A percentile compares a stretch with the other conserved stretches of the same genome.
phyloP scores from a whole-genome alignment of 35 echinoderm and acorn worm species.

The Anneissia japonica region DNA sequence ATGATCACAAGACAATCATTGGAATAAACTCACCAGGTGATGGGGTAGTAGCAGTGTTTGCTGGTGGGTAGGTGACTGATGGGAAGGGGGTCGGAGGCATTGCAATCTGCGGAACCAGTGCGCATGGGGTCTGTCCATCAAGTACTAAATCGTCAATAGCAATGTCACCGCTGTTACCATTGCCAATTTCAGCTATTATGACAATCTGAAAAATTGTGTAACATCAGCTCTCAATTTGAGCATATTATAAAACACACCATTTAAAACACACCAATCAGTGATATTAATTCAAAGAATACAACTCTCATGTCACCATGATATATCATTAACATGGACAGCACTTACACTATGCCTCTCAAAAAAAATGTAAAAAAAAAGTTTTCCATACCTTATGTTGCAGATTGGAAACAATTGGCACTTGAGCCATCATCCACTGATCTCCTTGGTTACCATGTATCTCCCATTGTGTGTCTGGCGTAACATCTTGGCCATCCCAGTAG shows the following conservation, averaged over 20 bases:
- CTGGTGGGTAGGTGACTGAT: neutral
- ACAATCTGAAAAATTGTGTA: too few relatives aligned
- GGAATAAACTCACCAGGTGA: too few relatives aligned
- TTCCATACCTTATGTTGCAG: neutral
- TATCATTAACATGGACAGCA: too few relatives aligned
- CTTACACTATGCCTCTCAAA: too few relatives aligned
- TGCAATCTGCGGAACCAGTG: neutral
- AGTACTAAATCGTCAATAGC: neutral
- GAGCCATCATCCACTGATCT: conserved; percentile 47
- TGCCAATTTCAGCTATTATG: neutral
- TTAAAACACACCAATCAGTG: too few relatives aligned
- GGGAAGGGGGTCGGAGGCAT: neutral
- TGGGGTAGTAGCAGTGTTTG: too few relatives aligned
- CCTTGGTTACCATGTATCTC: conserved; percentile 34
- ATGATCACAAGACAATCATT: too few relatives aligned
- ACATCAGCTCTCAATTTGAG: too few relatives aligned
- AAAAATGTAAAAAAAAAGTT: too few relatives aligned
- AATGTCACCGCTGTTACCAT: neutral
- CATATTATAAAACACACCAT: too few relatives aligned
- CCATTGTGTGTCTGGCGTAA: conserved; percentile 14
- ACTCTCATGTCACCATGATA: too few relatives aligned
- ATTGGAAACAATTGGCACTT: neutral
- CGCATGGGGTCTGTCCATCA: neutral
- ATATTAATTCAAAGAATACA: too few relatives aligned
- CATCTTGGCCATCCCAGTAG: neutral